Percentiles rank a stretch among this genome's conserved stretches.
Evolutionary conservation across 2,113 vertebrate genomes (phyloP).

Genomic region (Rhea pennata): DNA sequence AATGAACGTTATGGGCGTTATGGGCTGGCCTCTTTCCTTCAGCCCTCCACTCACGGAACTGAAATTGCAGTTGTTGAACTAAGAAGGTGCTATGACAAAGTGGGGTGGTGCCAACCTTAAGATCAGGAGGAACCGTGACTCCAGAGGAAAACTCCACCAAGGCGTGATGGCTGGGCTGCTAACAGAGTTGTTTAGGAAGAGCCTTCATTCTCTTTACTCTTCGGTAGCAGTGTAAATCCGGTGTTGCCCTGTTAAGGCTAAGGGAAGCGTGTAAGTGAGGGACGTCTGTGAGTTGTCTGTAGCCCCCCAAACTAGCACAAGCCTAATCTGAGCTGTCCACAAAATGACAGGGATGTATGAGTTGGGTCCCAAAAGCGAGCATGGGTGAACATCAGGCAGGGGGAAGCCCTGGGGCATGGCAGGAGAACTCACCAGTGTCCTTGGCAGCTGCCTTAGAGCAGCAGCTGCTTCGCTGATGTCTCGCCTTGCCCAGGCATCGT

Average conservation of each 20-base stretch:
- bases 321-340: not conserved
- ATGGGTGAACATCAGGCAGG: fast-evolving
- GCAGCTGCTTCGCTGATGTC: not conserved
- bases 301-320: not conserved
- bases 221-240: not conserved
- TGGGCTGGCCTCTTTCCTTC: not conserved
- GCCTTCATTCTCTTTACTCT: not conserved
- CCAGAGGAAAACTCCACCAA: not conserved
- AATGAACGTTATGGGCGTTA: not conserved
- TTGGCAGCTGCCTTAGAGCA: not conserved
- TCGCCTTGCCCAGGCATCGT: fast-evolving
- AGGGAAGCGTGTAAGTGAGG: not conserved
- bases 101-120: not conserved
- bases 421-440: not conserved
- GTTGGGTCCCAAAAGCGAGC: fast-evolving
- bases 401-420: fast-evolving
- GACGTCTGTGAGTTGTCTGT: not conserved
- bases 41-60: not conserved
- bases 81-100: not conserved
- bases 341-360: not conserved
- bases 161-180: not conserved
- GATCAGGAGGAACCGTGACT: not conserved
- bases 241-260: not conserved
- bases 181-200: not conserved
- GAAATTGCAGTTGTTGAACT: not conserved